A percentile compares a stretch with the other conserved stretches of the same genome.
Evolutionary conservation across 2,797 vertebrate species (phyloP).

Genomic region (Emys orbicularis): DNA sequence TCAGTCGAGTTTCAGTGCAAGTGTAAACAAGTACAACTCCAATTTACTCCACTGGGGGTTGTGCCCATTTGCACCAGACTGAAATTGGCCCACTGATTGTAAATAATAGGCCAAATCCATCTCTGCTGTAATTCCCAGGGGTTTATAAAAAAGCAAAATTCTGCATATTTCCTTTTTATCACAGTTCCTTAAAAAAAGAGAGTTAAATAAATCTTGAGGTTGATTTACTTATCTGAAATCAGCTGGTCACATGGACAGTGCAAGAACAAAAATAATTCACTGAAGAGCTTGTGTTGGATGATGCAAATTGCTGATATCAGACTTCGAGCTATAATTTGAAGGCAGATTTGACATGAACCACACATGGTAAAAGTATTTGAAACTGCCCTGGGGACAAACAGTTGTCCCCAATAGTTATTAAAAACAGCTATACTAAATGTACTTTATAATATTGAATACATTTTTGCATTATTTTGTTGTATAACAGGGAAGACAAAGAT

Average conservation of each 20-base stretch:
- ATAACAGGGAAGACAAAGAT: not conserved
- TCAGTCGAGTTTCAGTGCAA: not conserved
- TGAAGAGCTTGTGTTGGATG: not conserved
- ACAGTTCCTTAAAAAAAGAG: constrained; percentile 34
- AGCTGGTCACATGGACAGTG: constrained; percentile 28
- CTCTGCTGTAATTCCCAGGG: fast-evolving
- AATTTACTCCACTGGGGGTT: not conserved
- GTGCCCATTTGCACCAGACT: fast-evolving
- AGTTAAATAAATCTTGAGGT: constrained; percentile 10
- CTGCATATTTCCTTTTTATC: not conserved
- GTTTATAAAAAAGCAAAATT: not conserved
- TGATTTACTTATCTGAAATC: constrained; percentile 14
- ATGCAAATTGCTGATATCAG: constrained; percentile 42
- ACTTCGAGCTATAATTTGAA: constrained; percentile 36
- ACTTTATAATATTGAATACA: not conserved
- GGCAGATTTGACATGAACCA: not conserved
- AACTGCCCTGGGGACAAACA: not conserved
- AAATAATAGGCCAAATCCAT: not conserved
- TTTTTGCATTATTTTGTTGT: not conserved
- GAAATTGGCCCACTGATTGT: fast-evolving
- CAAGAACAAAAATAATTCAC: not conserved
- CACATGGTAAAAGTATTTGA: too few species aligned
- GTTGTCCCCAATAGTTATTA: not conserved
- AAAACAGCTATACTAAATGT: not conserved
- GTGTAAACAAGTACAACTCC: not conserved